These are phyloP conservation scores for Bombus confusus DNA, from an alignment of 1,140 invertebrate genomes.

Conservation along the genomic window DNA sequence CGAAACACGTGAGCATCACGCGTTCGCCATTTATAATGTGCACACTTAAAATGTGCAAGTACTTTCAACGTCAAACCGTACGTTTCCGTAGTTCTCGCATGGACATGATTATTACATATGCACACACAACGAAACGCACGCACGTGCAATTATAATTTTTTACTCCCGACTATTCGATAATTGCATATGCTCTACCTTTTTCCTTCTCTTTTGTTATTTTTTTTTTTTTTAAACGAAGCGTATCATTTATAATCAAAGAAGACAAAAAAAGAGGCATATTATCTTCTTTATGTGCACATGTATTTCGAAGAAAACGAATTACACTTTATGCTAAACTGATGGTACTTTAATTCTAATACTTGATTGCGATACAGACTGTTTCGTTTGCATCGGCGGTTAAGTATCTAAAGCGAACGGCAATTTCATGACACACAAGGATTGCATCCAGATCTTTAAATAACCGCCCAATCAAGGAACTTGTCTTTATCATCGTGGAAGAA, in stretches of 20 bases:
- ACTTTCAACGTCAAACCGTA: slow-evolving; percentile 39
- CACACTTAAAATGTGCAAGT: slow-evolving; percentile 6
- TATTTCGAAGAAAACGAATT: slow-evolving; percentile 28
- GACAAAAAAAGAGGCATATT: neutral
- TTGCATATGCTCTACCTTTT: neutral
- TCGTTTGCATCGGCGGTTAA: neutral
- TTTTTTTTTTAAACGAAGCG: neutral
- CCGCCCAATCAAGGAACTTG: slow-evolving; percentile 23
- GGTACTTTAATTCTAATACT: slow-evolving; percentile 2
- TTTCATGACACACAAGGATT: neutral
- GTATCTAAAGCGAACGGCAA: slow-evolving; percentile 1
- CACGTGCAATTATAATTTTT: neutral
- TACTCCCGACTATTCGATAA: neutral
- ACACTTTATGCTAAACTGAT: neutral
- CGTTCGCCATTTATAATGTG: neutral
- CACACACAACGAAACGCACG: slow-evolving; percentile 1
- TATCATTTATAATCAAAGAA: neutral
- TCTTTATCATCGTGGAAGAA: slow-evolving; percentile 31
- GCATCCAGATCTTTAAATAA: slow-evolving; percentile 2
- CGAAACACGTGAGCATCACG: slow-evolving; percentile 45
- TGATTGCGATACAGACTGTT: neutral
- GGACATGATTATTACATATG: slow-evolving; percentile 22
- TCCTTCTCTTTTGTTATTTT: neutral
- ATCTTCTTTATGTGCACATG: slow-evolving; percentile 4
- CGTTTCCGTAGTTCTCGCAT: slow-evolving; percentile 29